phyloP scores from a whole-genome alignment of 1,140 invertebrate genomes.

The Temnothorax curvispinosus region DNA sequence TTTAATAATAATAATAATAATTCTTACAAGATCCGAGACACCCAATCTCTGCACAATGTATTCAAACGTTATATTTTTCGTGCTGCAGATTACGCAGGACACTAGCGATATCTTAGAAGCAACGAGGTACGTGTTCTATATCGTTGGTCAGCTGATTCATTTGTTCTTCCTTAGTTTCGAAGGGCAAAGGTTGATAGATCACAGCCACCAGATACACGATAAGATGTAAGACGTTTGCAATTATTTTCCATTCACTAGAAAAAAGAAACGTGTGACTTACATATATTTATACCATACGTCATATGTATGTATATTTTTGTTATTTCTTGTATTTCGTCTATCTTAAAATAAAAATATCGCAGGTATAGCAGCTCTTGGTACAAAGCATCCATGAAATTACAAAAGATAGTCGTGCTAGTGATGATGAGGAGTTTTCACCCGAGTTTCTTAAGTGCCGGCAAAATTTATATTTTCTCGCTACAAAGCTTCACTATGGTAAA shows the following conservation, averaged over 20 bases:
- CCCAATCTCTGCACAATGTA: background rate
- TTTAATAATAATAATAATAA: background rate
- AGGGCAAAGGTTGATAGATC: slow-evolving; percentile 66
- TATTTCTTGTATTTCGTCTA: background rate
- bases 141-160: slow-evolving; percentile 61
- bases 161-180: slow-evolving; percentile 66
- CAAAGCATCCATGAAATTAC: background rate
- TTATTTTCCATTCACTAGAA: background rate
- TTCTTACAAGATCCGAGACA: background rate
- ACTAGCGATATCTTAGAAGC: slow-evolving; percentile 7
- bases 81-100: background rate
- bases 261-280: background rate
- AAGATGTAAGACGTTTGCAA: slow-evolving; percentile 45
- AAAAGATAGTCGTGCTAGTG: slow-evolving; percentile 1
- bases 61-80: background rate
- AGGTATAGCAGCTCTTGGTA: slow-evolving; percentile 30
- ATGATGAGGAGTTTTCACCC: slow-evolving; percentile 14
- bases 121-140: slow-evolving; percentile 43
- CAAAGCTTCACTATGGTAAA: slow-evolving; percentile 38
- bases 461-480: slow-evolving; percentile 41
- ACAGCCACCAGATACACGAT: slow-evolving; percentile 53
- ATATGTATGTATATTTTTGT: background rate
- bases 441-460: slow-evolving; percentile 26
- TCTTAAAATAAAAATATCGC: background rate
- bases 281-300: no score